phyloP scores from a whole-genome alignment of 2,113 vertebrate genomes.

The Turnix velox region DNA sequence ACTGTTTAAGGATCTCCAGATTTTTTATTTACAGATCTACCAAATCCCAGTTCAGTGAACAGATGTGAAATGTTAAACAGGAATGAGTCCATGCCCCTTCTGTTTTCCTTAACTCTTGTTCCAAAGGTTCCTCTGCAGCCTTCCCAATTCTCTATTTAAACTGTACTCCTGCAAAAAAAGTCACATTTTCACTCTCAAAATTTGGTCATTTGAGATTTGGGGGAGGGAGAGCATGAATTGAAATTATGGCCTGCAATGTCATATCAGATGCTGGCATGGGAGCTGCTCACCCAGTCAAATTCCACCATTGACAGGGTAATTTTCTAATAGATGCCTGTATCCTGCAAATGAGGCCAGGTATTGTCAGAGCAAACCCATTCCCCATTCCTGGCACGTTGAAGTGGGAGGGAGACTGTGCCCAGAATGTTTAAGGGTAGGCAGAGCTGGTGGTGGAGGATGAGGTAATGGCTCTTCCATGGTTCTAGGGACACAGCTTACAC shows the following conservation, averaged over 20 bases:
- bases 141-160: background rate
- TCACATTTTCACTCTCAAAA: background rate
- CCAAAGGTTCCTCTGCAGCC: background rate
- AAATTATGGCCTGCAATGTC: background rate
- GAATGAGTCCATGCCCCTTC: background rate
- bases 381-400: background rate
- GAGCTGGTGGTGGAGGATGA: constrained; percentile 6
- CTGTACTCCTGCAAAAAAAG: background rate
- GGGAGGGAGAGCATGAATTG: background rate
- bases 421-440: background rate
- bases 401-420: background rate
- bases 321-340: background rate
- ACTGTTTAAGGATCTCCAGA: background rate
- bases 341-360: background rate
- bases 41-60: accelerated
- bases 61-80: background rate
- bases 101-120: background rate
- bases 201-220: background rate
- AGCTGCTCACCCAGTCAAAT: background rate
- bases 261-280: background rate
- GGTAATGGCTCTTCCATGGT: constrained; percentile 1
- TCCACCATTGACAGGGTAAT: background rate
- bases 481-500: background rate
- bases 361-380: background rate
- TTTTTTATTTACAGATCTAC: background rate